These are phyloP conservation scores for Antechinus flavipes DNA, from an alignment of 2,113 vertebrate genomes.

Conservation along the genomic window DNA sequence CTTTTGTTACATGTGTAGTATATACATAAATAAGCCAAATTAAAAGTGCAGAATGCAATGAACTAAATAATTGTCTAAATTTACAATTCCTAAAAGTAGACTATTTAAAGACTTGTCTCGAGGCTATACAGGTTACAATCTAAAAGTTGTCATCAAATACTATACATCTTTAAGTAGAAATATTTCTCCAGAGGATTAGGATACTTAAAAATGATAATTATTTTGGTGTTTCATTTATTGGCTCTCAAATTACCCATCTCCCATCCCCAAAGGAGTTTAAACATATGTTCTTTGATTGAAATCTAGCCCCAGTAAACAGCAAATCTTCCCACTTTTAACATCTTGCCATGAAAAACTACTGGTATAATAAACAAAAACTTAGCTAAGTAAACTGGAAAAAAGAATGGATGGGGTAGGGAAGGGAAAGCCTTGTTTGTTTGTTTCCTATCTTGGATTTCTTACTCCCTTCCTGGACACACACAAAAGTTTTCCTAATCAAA, in stretches of 20 bases:
- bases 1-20: no score
- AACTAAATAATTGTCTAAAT: slow-evolving; percentile 73
- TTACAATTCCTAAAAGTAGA: slow-evolving; percentile 75
- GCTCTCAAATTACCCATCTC: slow-evolving; percentile 42
- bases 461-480: background rate
- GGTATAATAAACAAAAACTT: slow-evolving; percentile 63
- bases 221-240: background rate
- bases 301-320: slow-evolving; percentile 69
- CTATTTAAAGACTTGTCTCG: slow-evolving; percentile 63
- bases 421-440: slow-evolving; percentile 1
- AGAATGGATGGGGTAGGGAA: slow-evolving; percentile 29
- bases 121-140: slow-evolving; percentile 39
- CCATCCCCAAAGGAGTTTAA: slow-evolving; percentile 79
- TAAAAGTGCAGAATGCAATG: slow-evolving; percentile 78
- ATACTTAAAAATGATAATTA: background rate
- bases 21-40: slow-evolving; percentile 66
- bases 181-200: background rate
- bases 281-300: slow-evolving; percentile 78
- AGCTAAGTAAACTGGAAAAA: slow-evolving; percentile 20
- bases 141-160: slow-evolving; percentile 25
- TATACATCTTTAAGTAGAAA: background rate
- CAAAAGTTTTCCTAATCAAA: background rate
- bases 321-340: slow-evolving; percentile 70
- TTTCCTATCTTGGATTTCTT: background rate
- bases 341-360: slow-evolving; percentile 26